These are phyloP conservation scores for Euwallacea fornicatus DNA, from an alignment of 1,140 invertebrate species.

Conservation along the genomic window DNA sequence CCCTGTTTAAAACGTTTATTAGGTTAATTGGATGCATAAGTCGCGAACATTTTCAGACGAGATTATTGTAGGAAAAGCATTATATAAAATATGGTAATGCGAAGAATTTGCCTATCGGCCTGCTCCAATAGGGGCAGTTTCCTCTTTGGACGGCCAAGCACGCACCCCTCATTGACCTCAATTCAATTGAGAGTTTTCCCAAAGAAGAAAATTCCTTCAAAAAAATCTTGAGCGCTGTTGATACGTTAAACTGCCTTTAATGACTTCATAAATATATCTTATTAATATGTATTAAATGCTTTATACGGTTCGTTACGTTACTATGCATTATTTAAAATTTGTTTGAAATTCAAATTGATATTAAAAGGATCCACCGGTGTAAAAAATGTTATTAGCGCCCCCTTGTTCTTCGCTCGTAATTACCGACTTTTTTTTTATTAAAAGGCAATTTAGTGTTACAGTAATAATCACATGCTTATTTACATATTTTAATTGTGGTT, in stretches of 20 bases:
- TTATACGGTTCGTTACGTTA: conserved; percentile 20
- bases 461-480: too few species aligned
- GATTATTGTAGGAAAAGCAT: conserved; percentile 10
- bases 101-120: conserved; percentile 15
- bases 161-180: conserved; percentile 22
- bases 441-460: neutral
- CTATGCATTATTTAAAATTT: conserved; percentile 22
- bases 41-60: neutral
- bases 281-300: conserved; percentile 20
- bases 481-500: too few species aligned
- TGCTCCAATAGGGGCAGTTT: conserved; percentile 10
- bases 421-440: neutral
- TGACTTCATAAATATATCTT: conserved; percentile 14
- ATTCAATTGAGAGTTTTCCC: conserved; percentile 11
- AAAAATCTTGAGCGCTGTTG: too few species aligned
- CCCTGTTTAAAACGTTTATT: neutral
- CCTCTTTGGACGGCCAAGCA: conserved; percentile 8
- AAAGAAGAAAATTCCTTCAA: neutral
- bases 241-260: conserved; percentile 13
- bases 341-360: conserved; percentile 16
- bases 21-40: conserved; percentile 11
- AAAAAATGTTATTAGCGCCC: conserved; percentile 10
- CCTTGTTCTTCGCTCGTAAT: neutral
- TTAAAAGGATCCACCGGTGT: conserved; percentile 7
- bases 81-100: neutral